Evolutionary conservation across 64 coral and sea anemone genomes (phyloP), one percentile per base, ranked within the genome.

Genomic region (Montipora sp.): DNA sequence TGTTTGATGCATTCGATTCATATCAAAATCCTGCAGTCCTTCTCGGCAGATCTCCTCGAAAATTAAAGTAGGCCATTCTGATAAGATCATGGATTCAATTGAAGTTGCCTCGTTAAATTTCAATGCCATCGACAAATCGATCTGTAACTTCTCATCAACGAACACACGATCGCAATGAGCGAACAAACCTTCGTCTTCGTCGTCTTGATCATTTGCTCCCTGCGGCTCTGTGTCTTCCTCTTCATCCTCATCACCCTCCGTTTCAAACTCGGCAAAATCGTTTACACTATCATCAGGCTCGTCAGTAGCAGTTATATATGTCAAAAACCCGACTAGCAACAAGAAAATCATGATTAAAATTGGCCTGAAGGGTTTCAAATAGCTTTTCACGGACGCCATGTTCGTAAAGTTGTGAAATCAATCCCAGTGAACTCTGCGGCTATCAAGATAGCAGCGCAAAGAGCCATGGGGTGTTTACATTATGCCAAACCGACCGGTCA

Each of bases 231-330:
- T 74, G 18, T 78, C 94, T 82, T 98, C 96, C 45, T 98, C 96
- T 44, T 91, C 91, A 22, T 99, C 98, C 7, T 99, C 98, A 69
- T 99, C 98, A n/a, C 89, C 98, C 87, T 99, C 98, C 1, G 95
- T 95, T 87, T 99, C 98, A 50, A 99, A 99, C 84, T 99, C 98
- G 53, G 98, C 98, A 94, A 99, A 99, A 87, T 99, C 98, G 50
- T 99, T 96, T 12, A 84, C 90, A 4, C 69, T 69, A 12, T 99
- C 98, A 77, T 95, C 94, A 20, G 92, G 82, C 22, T 98, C 92
- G 44, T 96, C 91, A 51, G 83, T 69, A 48, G 95, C 92, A n/a
- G 95, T 98, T 59, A 98, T 70, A 45, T 94, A 98, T 44, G 87
- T 94, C 47, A 98, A 71, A 27, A 98, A 94, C 19, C 92, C 88